Conservation (phyloP, 2,797 vertebrate species). For the Aselliscus stoliczkanus region DNA sequence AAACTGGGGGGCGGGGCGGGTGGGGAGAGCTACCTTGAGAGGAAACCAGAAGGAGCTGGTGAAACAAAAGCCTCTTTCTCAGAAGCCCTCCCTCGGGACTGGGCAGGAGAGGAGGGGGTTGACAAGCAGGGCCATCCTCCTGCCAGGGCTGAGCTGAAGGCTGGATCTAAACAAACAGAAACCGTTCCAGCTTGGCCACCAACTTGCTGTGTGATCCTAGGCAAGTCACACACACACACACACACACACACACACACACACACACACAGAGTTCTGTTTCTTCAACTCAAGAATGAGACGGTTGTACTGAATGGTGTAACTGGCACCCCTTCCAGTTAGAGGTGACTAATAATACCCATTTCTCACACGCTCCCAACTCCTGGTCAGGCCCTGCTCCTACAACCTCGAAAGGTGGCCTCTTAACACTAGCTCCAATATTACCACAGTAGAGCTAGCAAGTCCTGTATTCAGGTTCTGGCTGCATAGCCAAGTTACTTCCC, state of each 20-base stretch:
- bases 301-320: not conserved
- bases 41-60: constrained; percentile 31
- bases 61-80: constrained; percentile 69
- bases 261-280: not conserved
- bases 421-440: not conserved
- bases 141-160: not conserved
- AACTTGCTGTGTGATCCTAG: not conserved
- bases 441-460: not conserved
- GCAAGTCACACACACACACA: not conserved
- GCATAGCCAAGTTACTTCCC: not conserved
- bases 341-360: not conserved
- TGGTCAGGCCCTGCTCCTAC: not conserved
- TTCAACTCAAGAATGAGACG: constrained; percentile 1
- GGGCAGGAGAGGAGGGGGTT: constrained; percentile 5
- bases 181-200: constrained; percentile 32
- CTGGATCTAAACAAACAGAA: constrained; percentile 48
- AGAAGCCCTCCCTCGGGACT: not conserved
- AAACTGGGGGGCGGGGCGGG: not conserved
- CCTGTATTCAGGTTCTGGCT: not conserved
- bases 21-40: not conserved
- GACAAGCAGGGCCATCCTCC: constrained; percentile 23
- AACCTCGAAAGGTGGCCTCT: not conserved
- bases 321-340: not conserved
- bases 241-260: not conserved
- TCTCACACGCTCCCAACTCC: not conserved